Evolutionary conservation across 2,797 vertebrate genomes (phyloP), one percentile per base, ranked within the genome.

Genomic region (Geotrypetes seraphini): DNA sequence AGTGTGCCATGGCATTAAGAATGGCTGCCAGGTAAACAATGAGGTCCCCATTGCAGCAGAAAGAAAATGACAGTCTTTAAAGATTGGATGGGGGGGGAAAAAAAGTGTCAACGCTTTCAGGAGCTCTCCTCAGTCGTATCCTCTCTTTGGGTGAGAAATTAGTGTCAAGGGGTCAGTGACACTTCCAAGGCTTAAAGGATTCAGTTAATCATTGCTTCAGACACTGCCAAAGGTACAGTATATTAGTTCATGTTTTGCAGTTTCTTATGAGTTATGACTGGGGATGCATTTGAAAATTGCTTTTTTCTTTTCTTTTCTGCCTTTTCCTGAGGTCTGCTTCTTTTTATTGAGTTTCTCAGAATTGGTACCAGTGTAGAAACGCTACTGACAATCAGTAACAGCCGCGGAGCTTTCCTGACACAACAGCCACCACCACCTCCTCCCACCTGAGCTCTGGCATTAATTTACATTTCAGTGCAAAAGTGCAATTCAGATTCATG

Each of bases 361-460:
- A 43, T 43, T 33, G 23, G 28, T 45, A 23, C 13, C n/a, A 50
- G 57, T 42, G 28, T 3, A 34, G 33, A 38, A 51, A 41, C 19
- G 18, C 8, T 20, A n/a, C n/a, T n/a, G n/a, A n/a, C n/a, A n/a
- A n/a, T n/a, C n/a, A n/a, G n/a, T n/a, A n/a, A n/a, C n/a, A n/a
- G n/a, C n/a, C n/a, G n/a, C n/a, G n/a, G n/a, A n/a, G n/a, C n/a
- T n/a, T n/a, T n/a, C n/a, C n/a, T n/a, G n/a, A n/a, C n/a, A n/a
- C n/a, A n/a, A n/a, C n/a, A n/a, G n/a, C n/a, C n/a, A n/a, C n/a
- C n/a, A n/a, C n/a, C n/a, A n/a, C n/a, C n/a, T n/a, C n/a, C n/a
- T n/a, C n/a, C n/a, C n/a, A n/a, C n/a, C n/a, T n/a, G n/a, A n/a
- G n/a, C n/a, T n/a, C n/a, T n/a, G n/a, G n/a, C n/a, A n/a, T n/a